These are phyloP conservation scores for Sciurus niger DNA, from an alignment of 2,113 vertebrate species.

Conservation along the genomic window DNA sequence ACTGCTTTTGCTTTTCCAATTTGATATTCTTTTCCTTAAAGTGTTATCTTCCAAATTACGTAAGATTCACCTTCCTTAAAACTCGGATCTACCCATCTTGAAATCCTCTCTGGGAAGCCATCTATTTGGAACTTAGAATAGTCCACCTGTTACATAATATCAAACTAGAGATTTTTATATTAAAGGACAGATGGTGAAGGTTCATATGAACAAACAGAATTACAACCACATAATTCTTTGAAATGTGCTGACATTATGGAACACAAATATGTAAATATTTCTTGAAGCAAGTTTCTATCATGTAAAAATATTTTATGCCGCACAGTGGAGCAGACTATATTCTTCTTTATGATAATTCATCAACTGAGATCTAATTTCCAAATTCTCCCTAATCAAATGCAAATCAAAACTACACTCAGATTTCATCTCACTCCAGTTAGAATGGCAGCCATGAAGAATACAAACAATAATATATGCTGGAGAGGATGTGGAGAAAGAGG, in stretches of 20 bases:
- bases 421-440: too few relatives aligned
- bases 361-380: background rate
- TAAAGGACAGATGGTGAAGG: background rate
- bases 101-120: background rate
- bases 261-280: background rate
- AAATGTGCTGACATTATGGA: background rate
- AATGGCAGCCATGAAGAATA: too few relatives aligned
- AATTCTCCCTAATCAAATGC: background rate
- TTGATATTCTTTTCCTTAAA: background rate
- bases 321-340: background rate
- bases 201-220: background rate
- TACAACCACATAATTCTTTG: constrained; percentile 30
- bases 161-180: background rate
- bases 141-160: background rate
- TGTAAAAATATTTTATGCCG: background rate
- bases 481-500: too few relatives aligned
- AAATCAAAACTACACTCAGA: too few relatives aligned
- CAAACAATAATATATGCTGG: too few relatives aligned
- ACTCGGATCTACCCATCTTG: background rate
- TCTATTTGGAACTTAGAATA: constrained; percentile 1
- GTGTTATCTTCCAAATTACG: background rate
- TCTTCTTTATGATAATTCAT: background rate
- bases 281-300: background rate
- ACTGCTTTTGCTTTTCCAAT: background rate
- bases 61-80: background rate